These are phyloP conservation scores for Eurypyga helias DNA, from an alignment of 2,113 vertebrate species.

Conservation along the genomic window DNA sequence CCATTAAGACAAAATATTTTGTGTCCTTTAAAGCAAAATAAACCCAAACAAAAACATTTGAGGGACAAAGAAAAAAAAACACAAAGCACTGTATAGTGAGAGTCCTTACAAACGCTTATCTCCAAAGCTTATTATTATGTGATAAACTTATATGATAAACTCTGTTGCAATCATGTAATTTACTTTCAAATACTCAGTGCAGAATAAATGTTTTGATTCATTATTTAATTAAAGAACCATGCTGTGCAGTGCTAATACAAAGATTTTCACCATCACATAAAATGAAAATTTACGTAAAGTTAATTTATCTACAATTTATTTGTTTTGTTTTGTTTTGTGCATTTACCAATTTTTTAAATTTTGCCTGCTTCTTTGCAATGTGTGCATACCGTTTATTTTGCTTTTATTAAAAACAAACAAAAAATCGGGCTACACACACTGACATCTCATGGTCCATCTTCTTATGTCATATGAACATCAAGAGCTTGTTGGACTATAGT, in stretches of 20 bases:
- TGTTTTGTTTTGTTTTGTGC: too few relatives aligned
- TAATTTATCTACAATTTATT: neutral
- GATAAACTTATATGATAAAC: neutral
- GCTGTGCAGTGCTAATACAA: neutral
- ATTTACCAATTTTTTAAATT: neutral
- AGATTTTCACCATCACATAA: neutral
- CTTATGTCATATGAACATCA: neutral
- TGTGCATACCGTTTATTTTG: neutral
- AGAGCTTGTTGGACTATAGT: neutral
- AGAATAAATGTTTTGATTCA: neutral
- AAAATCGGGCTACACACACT: neutral
- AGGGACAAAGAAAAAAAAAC: neutral
- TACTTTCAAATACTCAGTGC: neutral
- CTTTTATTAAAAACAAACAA: neutral
- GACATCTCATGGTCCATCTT: neutral
- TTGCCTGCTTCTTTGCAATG: neutral
- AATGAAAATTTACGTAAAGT: neutral
- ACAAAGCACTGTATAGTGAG: neutral
- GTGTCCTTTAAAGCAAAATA: neutral
- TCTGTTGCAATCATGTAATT: neutral
- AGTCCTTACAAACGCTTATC: neutral
- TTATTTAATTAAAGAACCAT: neutral
- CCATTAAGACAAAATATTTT: neutral
- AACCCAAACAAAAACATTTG: neutral
- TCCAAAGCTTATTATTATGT: neutral